phyloP scores from a whole-genome alignment of 1,140 invertebrate species.

The Panagrolaimus sp. region DNA sequence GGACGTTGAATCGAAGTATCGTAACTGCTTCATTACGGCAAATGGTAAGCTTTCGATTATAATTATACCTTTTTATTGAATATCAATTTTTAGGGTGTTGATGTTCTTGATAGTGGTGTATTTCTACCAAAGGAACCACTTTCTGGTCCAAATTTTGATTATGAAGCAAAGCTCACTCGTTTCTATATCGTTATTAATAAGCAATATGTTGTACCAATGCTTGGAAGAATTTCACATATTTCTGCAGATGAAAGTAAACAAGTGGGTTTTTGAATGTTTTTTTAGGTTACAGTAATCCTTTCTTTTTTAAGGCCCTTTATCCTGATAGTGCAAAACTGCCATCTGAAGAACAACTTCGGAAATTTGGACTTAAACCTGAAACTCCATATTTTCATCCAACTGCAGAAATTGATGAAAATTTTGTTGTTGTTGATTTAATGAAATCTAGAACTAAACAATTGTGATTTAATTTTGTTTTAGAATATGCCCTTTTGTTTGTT shows the following conservation, averaged over 20 bases:
- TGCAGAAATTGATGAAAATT: slow-evolving; percentile 1
- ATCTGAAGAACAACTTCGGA: slow-evolving; percentile 29
- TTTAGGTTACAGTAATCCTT: too few relatives aligned
- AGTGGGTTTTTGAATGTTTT: slow-evolving; percentile 13
- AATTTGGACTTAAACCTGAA: slow-evolving; percentile 34
- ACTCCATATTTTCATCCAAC: slow-evolving; percentile 23
- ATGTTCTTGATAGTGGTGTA: slow-evolving; percentile 35
- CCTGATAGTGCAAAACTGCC: slow-evolving; percentile 28
- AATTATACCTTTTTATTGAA: background rate
- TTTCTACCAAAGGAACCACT: slow-evolving; percentile 33
- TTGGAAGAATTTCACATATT: slow-evolving; percentile 52
- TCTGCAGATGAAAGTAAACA: slow-evolving; percentile 50
- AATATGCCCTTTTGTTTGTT: too few relatives aligned
- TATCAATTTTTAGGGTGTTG: slow-evolving; percentile 42
- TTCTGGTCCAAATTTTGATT: slow-evolving; percentile 51
- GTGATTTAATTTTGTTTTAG: slow-evolving; percentile 1
- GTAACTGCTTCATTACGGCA: slow-evolving; percentile 38
- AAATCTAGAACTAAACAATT: slow-evolving; percentile 1
- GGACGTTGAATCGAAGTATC: slow-evolving; percentile 44
- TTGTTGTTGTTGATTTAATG: slow-evolving; percentile 8
- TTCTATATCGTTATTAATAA: slow-evolving; percentile 52
- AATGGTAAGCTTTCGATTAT: slow-evolving; percentile 24
- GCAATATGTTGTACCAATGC: slow-evolving; percentile 55
- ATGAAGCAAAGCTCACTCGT: slow-evolving; percentile 51
- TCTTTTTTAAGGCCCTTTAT: slow-evolving; percentile 27